Base-by-base conservation (phyloP, 2,888 invertebrate species). In the Xestia ashworthii region DNA sequence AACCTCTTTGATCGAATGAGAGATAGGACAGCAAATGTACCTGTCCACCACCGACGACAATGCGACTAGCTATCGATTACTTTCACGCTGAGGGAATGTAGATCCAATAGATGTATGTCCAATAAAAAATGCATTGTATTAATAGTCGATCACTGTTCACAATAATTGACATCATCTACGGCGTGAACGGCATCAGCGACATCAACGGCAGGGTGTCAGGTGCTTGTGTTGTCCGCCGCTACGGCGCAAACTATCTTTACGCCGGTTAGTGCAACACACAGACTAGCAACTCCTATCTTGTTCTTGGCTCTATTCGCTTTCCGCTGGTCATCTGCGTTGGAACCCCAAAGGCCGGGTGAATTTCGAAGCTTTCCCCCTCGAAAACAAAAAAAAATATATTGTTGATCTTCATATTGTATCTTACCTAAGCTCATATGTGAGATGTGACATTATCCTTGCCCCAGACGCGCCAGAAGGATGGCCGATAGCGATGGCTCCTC, bases 381-480 rank as follows among this genome's bases (percentile, higher is more conserved):
- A 8, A 60, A 3, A 8, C 4, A 16, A 60, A 25, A 6, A 12
- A 25, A 11, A 4, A 11, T 55, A n/a, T 55, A 41, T n/a, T 11
- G 11, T 14, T 58, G 11, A 25, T 19, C 62, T 19, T 38, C 19
- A 38, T 19, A 11, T 22, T 38, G 62, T 5, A 16, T 32, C 16
- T 8, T 41, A 64, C 64, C 64, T 65, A 14, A 65, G 64, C 64
- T 65, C 64, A 65, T 73, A 4, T 1, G 73, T 73, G 11, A 73
- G 73, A 55, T 73, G 53, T 55, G 73, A 55, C 16, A 73, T 32
- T 12, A 73, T 55, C 93, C 99, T 97, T 22, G 98, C 97, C 11
- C 99, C 99, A 64, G 99, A 98, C 14, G 99, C 99, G 58, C 97
- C 99, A 25, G 99, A 97, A 8, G 99, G 99, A 97, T 99, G 99